A percentile compares a stretch with the other conserved stretches of the same genome.
Evolutionary conservation across 2,113 vertebrate species (phyloP).

Genomic region (Forbesichthys agassizii): DNA sequence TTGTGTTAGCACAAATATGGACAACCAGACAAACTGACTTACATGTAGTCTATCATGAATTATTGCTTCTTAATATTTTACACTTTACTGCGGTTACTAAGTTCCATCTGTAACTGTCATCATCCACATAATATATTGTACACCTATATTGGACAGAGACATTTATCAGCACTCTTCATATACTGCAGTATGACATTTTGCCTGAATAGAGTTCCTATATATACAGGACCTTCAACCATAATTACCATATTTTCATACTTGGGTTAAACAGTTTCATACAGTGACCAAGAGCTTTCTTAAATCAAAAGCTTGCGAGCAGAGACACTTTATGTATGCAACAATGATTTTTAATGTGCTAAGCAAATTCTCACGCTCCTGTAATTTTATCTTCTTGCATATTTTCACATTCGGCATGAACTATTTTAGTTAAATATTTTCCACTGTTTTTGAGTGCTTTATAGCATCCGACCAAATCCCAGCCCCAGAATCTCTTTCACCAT

Average conservation of each 20-base stretch:
- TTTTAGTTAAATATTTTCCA: background rate
- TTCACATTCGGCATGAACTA: background rate
- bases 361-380: background rate
- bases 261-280: background rate
- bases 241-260: background rate
- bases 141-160: background rate
- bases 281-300: background rate
- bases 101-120: constrained; percentile 26
- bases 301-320: background rate
- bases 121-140: background rate
- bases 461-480: background rate
- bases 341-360: background rate
- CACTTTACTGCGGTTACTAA: constrained; percentile 4
- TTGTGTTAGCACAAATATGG: constrained; percentile 36
- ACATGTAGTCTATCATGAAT: constrained; percentile 42
- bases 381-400: background rate
- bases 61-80: constrained; percentile 63
- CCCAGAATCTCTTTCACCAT: background rate
- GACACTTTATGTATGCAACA: background rate
- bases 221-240: background rate
- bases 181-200: background rate
- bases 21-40: constrained; percentile 13
- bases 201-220: background rate
- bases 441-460: background rate
- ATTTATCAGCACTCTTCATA: background rate